Percentiles rank a stretch among this genome's conserved stretches.
Conservation (phyloP, 2,888 invertebrate species). For the Prosapia bicincta region DNA sequence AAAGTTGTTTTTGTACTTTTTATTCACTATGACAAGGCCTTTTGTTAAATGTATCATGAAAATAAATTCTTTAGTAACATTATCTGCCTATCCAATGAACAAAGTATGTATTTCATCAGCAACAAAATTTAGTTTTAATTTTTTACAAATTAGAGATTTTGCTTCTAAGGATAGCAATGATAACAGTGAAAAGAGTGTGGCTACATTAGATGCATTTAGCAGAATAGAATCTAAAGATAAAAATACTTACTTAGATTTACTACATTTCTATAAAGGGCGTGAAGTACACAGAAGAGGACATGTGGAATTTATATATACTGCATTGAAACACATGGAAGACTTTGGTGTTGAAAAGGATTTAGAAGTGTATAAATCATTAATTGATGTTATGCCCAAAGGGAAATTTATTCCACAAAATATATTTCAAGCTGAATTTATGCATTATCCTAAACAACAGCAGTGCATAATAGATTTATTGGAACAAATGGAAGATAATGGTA, state of each 20-base stretch:
- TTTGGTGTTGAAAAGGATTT: constrained; percentile 86
- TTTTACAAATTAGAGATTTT: not conserved
- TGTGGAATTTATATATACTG: constrained; percentile 92
- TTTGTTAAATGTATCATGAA: not conserved
- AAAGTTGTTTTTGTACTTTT: no score
- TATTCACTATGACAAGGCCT: not conserved
- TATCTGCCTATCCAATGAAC: not conserved
- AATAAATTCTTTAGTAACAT: not conserved
- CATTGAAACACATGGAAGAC: constrained; percentile 81
- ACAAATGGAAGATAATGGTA: constrained; percentile 93
- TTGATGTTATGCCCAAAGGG: constrained; percentile 86
- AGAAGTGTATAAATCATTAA: constrained; percentile 78
- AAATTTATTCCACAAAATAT: constrained; percentile 78
- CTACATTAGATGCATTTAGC: constrained; percentile 37
- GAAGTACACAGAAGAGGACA: constrained; percentile 75
- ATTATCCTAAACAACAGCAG: constrained; percentile 94
- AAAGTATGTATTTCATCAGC: not conserved
- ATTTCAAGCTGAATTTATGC: constrained; percentile 86
- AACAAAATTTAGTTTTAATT: not conserved
- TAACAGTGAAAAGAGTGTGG: not conserved
- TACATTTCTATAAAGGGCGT: constrained; percentile 62
- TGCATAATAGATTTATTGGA: constrained; percentile 86
- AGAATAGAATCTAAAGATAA: constrained; percentile 42
- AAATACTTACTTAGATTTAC: constrained; percentile 38
- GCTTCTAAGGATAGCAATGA: not conserved